phyloP scores from a whole-genome alignment of 1,140 invertebrate species.

The Hirudo medicinalis region DNA sequence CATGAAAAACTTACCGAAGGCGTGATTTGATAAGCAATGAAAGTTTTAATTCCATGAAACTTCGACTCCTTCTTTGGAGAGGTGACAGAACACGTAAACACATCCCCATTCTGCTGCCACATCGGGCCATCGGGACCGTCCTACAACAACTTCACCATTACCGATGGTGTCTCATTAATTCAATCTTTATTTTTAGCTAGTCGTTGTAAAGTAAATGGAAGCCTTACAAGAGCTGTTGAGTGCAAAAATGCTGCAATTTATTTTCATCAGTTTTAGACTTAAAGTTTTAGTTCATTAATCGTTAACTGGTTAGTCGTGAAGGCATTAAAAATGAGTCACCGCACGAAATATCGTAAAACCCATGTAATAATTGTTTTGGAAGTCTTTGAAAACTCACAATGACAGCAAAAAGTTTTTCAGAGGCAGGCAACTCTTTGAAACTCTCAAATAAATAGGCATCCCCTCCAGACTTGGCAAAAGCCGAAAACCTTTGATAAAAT shows the following conservation, averaged over 20 bases:
- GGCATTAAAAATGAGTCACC: no score
- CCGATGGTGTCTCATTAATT: no score
- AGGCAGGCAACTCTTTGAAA: slow-evolving; percentile 55
- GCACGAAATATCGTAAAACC: no score
- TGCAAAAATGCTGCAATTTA: no score
- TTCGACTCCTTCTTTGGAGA: slow-evolving; percentile 92
- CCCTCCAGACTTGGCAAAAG: slow-evolving; percentile 75
- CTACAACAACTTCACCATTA: slow-evolving; percentile 30
- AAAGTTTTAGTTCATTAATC: no score
- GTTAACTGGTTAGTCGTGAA: no score
- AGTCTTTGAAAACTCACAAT: slow-evolving; percentile 28
- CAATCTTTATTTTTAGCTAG: no score
- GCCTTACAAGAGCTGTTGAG: no score
- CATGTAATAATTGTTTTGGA: no score
- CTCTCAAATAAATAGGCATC: slow-evolving; percentile 79
- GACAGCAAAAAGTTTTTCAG: slow-evolving; percentile 61
- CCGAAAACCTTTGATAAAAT: slow-evolving; percentile 88
- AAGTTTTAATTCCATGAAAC: slow-evolving; percentile 90
- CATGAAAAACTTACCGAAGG: slow-evolving; percentile 55
- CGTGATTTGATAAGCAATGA: slow-evolving; percentile 87
- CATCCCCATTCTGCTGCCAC: slow-evolving; percentile 57
- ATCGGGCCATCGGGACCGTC: slow-evolving; percentile 51
- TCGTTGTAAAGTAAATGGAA: no score
- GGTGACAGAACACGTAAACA: slow-evolving; percentile 69
- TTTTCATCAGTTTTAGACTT: no score